These are phyloP conservation scores for Phengaris alcon DNA, from an alignment of 2,888 invertebrate species.

Conservation along the genomic window DNA sequence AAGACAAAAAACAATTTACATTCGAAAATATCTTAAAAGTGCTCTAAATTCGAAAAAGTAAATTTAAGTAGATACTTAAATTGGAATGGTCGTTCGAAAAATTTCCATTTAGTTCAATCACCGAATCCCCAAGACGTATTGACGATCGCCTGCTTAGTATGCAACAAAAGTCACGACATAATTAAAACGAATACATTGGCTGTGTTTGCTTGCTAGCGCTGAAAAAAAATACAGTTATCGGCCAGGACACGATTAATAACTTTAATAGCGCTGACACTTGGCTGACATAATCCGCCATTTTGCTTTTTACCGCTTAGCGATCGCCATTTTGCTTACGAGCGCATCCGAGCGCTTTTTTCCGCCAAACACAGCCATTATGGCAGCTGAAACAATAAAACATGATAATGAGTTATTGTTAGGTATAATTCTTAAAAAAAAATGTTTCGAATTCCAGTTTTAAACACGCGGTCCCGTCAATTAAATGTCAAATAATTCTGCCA, in stretches of 20 bases:
- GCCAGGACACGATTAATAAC: too few relatives aligned
- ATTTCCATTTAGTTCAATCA: slow-evolving; percentile 19
- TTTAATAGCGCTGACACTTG: too few relatives aligned
- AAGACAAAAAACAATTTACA: neutral
- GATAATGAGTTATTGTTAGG: slow-evolving; percentile 3
- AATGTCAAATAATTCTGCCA: neutral
- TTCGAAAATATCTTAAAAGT: neutral
- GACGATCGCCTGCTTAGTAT: slow-evolving; percentile 1
- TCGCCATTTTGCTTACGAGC: too few relatives aligned
- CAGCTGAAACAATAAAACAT: slow-evolving; percentile 5
- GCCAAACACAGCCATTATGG: neutral
- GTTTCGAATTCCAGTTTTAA: neutral
- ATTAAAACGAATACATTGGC: neutral
- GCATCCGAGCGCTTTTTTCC: too few relatives aligned
- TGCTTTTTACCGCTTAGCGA: too few relatives aligned
- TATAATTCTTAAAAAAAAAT: neutral
- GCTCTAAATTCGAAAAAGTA: neutral
- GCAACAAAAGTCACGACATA: slow-evolving; percentile 19
- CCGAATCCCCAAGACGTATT: neutral
- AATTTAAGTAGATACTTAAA: neutral
- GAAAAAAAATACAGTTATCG: too few relatives aligned
- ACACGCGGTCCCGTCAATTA: neutral
- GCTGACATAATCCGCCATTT: too few relatives aligned
- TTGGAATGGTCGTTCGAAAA: neutral
- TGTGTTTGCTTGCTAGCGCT: too few relatives aligned